phyloP scores from a whole-genome alignment of 2,888 invertebrate genomes.

The Cephus pulcher region DNA sequence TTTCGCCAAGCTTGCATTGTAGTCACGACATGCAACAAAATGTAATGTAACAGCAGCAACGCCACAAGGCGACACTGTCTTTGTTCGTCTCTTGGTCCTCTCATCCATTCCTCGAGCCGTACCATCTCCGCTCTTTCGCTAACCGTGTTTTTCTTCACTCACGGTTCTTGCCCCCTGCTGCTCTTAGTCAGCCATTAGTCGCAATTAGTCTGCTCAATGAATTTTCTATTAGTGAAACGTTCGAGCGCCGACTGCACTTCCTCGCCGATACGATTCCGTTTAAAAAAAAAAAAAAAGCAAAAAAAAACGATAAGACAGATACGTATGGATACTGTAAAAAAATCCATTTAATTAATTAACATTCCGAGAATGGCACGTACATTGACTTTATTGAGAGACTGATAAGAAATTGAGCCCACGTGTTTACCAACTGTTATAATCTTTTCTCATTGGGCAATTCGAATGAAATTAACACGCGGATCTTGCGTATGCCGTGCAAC shows the following conservation, averaged over 20 bases:
- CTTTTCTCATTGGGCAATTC: conserved; percentile 16
- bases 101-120: background rate
- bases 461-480: conserved; percentile 31
- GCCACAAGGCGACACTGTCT: conserved; percentile 36
- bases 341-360: background rate
- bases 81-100: conserved; percentile 18
- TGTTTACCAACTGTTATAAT: background rate
- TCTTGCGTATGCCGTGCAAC: conserved; percentile 8
- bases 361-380: background rate
- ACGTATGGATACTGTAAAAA: background rate
- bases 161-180: conserved; percentile 11
- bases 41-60: conserved; percentile 40
- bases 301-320: background rate
- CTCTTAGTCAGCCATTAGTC: conserved; percentile 48
- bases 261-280: background rate
- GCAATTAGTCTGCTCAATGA: conserved; percentile 59
- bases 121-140: background rate
- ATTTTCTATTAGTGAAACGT: conserved; percentile 52
- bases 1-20: conserved; percentile 46
- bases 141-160: conserved; percentile 15
- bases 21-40: conserved; percentile 47
- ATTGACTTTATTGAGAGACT: background rate
- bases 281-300: background rate
- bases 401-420: background rate
- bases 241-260: background rate